Evolutionary conservation across 2,888 invertebrate genomes (phyloP), one percentile per base, ranked within the genome.

Genomic region (Agrochola lota): DNA sequence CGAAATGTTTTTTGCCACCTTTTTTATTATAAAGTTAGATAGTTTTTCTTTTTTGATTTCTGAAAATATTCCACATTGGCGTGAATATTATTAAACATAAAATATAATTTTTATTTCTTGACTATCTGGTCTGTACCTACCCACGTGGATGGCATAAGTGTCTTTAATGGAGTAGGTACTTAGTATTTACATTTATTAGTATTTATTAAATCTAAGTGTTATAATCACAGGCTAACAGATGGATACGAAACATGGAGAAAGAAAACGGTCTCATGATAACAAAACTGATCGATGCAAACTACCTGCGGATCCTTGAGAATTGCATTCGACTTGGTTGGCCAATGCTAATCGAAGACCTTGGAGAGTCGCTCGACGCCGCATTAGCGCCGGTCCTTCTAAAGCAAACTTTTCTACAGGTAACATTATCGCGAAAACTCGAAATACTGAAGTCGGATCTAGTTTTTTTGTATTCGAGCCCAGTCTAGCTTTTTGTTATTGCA

Each of bases 211-310:
- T 46, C 9, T 43, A 60, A 52, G 11, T 64, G 26, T 72, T 64
- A 71, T 67, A n/a, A 66, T 81, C 77, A 30, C 85, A 98, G 97
- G 99, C 99, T 0, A 99, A 99, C 94, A 97, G 98, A 79, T 99
- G 99, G 99, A 98, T 99, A 74, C 98, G 98, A 80, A 98, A 98
- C 92, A 98, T 99, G 98, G 99, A 99, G 93, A 97, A 97, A 35
- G 95, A 97, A 0, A 98, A 98, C 89, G 97, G 98, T 70, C 94
- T 99, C 43, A 97, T 97, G 89, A 97, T 99, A 43, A 97, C 98
- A 46, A 99, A 99, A 94, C 97, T 99, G 87, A 98, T 98, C 0
- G 99, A 99, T 91, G 83, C 97, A 0, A 97, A 97, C 85, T 98
- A 98, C 91, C 97, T 99, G 95, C 97, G 99, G 30, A 96, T 97